phyloP scores from a whole-genome alignment of 2,797 vertebrate genomes.

The Dromococcyx pavoninus region DNA sequence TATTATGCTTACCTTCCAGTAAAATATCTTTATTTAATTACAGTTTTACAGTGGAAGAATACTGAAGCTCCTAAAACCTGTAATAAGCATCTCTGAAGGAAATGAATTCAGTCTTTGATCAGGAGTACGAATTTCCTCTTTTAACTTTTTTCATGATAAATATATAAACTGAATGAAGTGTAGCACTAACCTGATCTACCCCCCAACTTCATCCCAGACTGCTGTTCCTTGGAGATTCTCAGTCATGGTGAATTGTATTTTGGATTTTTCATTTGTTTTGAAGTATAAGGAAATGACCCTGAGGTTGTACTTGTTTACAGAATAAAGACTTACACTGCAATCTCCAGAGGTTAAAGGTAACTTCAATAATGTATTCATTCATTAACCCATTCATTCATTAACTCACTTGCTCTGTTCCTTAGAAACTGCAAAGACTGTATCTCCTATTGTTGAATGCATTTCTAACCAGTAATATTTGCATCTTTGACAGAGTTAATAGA shows the following conservation, averaged over 20 bases:
- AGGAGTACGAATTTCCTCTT: not conserved
- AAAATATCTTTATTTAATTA: not conserved
- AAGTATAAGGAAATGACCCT: not conserved
- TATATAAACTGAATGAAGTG: not conserved
- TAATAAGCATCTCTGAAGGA: not conserved
- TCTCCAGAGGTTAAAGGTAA: constrained; percentile 23
- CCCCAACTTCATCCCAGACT: not conserved
- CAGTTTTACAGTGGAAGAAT: not conserved
- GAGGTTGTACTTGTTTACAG: constrained; percentile 7
- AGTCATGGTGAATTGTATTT: not conserved
- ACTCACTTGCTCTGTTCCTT: not conserved
- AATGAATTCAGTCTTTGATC: not conserved
- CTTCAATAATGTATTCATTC: constrained; percentile 15
- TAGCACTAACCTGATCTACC: not conserved
- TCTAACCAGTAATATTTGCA: not conserved
- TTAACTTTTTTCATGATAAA: not conserved
- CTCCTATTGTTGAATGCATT: not conserved
- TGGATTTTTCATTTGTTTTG: not conserved
- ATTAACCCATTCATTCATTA: constrained; percentile 39
- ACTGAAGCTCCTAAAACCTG: not conserved
- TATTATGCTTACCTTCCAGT: not conserved
- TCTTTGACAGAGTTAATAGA: not conserved
- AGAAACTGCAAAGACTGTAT: not conserved
- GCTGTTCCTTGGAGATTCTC: not conserved
- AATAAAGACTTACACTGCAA: not conserved